A percentile compares a stretch with the other conserved stretches of the same genome.
phyloP scores from a whole-genome alignment of 37 sponge, comb jelly and placozoan species.

The Cliona cf. orientalis region DNA sequence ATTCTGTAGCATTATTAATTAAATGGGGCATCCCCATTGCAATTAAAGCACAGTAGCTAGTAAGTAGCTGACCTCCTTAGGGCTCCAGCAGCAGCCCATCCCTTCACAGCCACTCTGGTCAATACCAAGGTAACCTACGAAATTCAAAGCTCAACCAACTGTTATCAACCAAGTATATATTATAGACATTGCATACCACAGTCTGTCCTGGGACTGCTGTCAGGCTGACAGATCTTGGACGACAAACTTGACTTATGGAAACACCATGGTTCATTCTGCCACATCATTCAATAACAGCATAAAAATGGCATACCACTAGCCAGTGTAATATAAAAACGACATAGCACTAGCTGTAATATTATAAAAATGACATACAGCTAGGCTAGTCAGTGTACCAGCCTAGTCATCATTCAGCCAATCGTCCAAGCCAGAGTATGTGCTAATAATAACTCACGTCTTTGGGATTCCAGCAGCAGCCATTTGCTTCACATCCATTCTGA shows the following conservation, averaged over 20 bases:
- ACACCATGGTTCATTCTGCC: constrained; percentile 19
- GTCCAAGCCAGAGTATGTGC: too few relatives aligned
- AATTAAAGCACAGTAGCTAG: background rate
- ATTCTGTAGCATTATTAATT: too few relatives aligned
- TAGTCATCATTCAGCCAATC: background rate
- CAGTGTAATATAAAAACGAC: background rate
- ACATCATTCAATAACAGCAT: background rate
- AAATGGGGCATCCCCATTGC: background rate
- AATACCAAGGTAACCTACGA: constrained; percentile 6
- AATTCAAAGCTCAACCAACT: too few relatives aligned
- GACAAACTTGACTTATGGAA: too few relatives aligned
- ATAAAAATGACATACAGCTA: background rate
- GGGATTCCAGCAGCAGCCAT: constrained; percentile 77
- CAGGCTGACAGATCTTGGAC: background rate
- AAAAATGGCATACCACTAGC: background rate
- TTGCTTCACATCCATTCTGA: constrained; percentile 57
- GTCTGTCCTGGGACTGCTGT: background rate
- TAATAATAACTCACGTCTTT: constrained; percentile 14
- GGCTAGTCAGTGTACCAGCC: background rate
- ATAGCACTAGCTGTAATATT: background rate
- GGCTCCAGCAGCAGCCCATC: constrained; percentile 52
- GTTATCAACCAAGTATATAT: too few relatives aligned
- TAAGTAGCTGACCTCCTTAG: constrained; percentile 9
- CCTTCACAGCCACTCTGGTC: background rate
- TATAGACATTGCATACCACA: background rate